Conservation (phyloP, 2,888 invertebrate species). For the Melieria omissa region DNA sequence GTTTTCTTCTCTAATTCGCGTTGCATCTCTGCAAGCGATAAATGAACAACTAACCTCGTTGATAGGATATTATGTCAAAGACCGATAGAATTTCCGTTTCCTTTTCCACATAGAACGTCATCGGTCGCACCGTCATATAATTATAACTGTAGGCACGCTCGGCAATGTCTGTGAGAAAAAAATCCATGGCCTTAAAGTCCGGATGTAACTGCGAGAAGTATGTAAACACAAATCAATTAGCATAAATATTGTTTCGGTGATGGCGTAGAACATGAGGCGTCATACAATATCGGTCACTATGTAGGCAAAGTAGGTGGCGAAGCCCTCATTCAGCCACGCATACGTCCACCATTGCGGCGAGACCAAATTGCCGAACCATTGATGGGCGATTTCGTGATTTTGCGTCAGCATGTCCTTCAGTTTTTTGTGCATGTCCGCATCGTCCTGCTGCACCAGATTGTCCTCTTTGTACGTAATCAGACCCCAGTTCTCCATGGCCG, state of each 20-base stretch:
- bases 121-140: conserved; percentile 55
- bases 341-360: conserved; percentile 79
- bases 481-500: conserved; percentile 98
- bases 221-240: background rate
- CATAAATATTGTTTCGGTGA: background rate
- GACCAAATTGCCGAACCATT: conserved; percentile 85
- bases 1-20: too few species aligned
- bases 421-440: conserved; percentile 65
- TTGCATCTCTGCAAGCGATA: too few species aligned
- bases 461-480: conserved; percentile 74
- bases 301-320: conserved; percentile 69
- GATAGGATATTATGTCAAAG: conserved; percentile 76
- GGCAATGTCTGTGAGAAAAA: conserved; percentile 67
- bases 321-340: conserved; percentile 80
- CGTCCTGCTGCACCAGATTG: conserved; percentile 54
- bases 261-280: background rate
- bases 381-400: conserved; percentile 75
- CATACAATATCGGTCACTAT: conserved; percentile 59
- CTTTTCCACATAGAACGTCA: conserved; percentile 60
- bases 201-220: conserved; percentile 70
- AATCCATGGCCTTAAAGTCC: conserved; percentile 75
- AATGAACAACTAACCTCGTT: conserved; percentile 67
- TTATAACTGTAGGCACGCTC: conserved; percentile 56
- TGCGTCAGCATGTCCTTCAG: conserved; percentile 67
- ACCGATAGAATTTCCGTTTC: conserved; percentile 54